Base-by-base conservation (phyloP, 2,888 invertebrate genomes). In the Protophormia terraenovae region DNA sequence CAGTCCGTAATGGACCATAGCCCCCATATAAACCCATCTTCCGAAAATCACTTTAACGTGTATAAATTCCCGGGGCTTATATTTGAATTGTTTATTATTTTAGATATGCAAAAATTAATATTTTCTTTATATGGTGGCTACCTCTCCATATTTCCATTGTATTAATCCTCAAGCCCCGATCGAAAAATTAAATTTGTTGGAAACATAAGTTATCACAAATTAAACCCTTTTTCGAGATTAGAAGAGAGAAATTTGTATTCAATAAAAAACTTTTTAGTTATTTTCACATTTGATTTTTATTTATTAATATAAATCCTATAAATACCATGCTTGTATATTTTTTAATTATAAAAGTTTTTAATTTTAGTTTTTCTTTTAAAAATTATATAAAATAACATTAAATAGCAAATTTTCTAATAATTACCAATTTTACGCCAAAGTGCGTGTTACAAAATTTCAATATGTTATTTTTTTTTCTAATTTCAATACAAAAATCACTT, bases 401-500 rank as follows among this genome's bases (percentile, higher is more conserved):
- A 12, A 60, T 60, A 78, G 22, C 60, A 16, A 66, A 58, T 27
- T 22, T 58, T n/a, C n/a, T 75, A 32, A 60, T 35, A 73, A 55
- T n/a, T 79, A 69, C n/a, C 55, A 58, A 72, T 64, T 45, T 66
- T 24, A 75, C 79, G 80, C 71, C 38, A 45, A 50, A 66, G 58
- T 76, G 80, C 75, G 75, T 47, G 50, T 45, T 29, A 6, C n/a
- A 29, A 83, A 75, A n/a, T n/a, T 53, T 14, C 41, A 27, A 55
- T 35, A 1, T 29, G n/a, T 45, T 32, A 24, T 24, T 69, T 69
- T 22, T 5, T 45, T 60, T 75, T 32, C 19, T 60, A 50, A 58
- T 38, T 69, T 64, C 58, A 50, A 38, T 84, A 77, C 80, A 84
- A 81, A 69, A 77, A 69, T 81, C 22, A 73, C 32, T 58, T 47